Evolutionary conservation across 53 echinoderm and acorn worm genomes (phyloP), one percentile per base, ranked within the genome.

Genomic region (Hippasteria phrygiana): DNA sequence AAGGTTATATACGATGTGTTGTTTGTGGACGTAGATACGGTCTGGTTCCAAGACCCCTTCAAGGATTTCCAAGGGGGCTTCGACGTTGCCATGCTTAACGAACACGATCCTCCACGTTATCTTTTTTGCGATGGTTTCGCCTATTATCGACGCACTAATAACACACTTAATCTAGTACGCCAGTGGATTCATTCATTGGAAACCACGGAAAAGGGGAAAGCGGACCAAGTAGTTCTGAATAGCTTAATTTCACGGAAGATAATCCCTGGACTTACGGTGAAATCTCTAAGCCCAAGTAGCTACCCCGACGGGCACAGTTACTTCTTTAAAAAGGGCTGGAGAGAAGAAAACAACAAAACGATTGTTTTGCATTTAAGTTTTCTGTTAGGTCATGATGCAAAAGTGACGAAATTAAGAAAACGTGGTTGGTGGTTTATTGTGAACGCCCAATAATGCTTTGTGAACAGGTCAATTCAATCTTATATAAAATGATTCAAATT

Each of bases 121-220:
- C 78, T 62, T 3, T 94, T 92, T 31, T 96, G 94, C 51, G 96
- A 90, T 0, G 96, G 96, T 8, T 94, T 94, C 41, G 91, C 90
- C 13, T 96, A 77, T 63, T 96, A 92, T 72, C 72, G 89, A 33
- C 86, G 88, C 0, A 94, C 94, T 1, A 54, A 84, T 0, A 69
- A 35, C 17, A 66, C 34, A 2, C 6, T 66, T 1, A 32, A 26
- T 35, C 14, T 66, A 0, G 67, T 66, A 1, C 32, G 13, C 2
- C 10, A 35, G 1, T 66, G 67, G 67, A 34, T 66, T 2, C 35
- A 13, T 34, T 14, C 1, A 34, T 34, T 66, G 18, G 9, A 66
- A n/a, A n/a, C n/a, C 13, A 12, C 0, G 8, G 7, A 24, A 7
- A 26, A 3, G 26, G 3, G 17, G 11, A 5, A 7, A 1, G 4